Evolutionary conservation across 1,140 invertebrate genomes (phyloP), one percentile per base, ranked within the genome.

Genomic region (Drosophila repletoides): DNA sequence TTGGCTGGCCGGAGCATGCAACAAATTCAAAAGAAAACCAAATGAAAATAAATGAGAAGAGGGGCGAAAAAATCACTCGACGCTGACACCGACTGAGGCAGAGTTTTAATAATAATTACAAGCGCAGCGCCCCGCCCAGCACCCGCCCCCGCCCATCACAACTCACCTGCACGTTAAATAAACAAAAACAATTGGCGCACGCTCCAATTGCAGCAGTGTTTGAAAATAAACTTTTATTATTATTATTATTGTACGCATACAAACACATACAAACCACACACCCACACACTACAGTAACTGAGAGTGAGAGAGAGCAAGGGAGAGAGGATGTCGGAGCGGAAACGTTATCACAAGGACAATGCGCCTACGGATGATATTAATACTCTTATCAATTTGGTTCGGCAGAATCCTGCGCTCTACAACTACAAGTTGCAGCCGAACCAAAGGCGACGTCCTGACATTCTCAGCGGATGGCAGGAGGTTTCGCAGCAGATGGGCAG

Each of bases 301-400:
- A 41, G 5, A 29, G 1, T n/a, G 15, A 48, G 10, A 19, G 24
- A 41, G 9, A 28, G 26, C 12, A 10, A 56, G 7, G 41, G 19
- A 43, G n/a, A 29, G 9, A 38, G n/a, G 40, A 83, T 84, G 80
- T 84, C 76, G 48, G 88, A 89, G 67, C 88, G 88, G 33, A 89
- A 89, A 60, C 88, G 88, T 56, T 89, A 89, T 67, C 88, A 89
- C 70, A 89, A 89, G 76, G 88, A 89, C 63, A 86, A 84, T 24
- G 79, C 88, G 34, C 79, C 88, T 28, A 72, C 88, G 29, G 88
- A 89, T 61, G 88, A 89, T 51, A 89, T 89, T 38, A 69, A 86
- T 9, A 89, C 87, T 9, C 41, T 89, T 3, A 89, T 89, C 60
- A 77, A 89, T 51, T 64, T 89, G 67, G 88, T 89, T 22, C 80